A percentile compares a stretch with the other conserved stretches of the same genome.
These are phyloP conservation scores for Pleuronectes platessa DNA, from an alignment of 2,113 vertebrate species.

Conservation along the genomic window DNA sequence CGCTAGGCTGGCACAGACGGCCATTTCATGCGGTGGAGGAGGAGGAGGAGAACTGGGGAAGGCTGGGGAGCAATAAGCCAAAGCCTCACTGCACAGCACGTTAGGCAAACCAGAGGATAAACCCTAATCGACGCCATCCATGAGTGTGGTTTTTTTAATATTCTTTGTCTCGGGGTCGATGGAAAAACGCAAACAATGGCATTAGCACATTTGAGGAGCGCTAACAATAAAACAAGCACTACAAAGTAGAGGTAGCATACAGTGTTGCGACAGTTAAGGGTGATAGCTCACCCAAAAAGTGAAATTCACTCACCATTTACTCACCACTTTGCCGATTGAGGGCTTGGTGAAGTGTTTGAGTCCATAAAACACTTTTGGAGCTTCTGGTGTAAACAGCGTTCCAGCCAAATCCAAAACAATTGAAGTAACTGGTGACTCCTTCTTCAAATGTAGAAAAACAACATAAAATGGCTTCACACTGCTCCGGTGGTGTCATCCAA, in stretches of 20 bases:
- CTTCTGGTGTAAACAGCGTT: too few species aligned
- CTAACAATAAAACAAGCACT: constrained; percentile 38
- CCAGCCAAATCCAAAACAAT: too few species aligned
- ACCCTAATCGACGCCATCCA: constrained; percentile 73
- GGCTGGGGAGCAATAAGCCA: constrained; percentile 67
- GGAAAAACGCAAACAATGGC: constrained; percentile 66
- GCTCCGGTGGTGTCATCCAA: too few species aligned
- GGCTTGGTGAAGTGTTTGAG: too few species aligned
- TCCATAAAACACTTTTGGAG: too few species aligned
- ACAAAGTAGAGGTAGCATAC: not conserved
- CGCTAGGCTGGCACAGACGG: constrained; percentile 78
- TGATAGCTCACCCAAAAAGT: too few species aligned
- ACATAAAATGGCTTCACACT: too few species aligned
- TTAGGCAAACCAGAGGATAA: constrained; percentile 67
- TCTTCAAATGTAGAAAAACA: too few species aligned
- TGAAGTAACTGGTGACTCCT: too few species aligned
- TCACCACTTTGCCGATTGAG: too few species aligned
- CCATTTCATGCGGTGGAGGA: constrained; percentile 83
- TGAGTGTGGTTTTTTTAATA: constrained; percentile 64
- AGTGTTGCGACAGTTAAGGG: not conserved
- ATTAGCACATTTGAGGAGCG: constrained; percentile 56
- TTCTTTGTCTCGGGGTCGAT: constrained; percentile 31
- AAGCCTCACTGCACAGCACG: constrained; percentile 53
- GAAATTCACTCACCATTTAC: too few species aligned
- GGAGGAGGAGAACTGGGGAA: constrained; percentile 60